Base-by-base conservation (phyloP, 2,888 invertebrate species). In the Silvanus unidentatus region DNA sequence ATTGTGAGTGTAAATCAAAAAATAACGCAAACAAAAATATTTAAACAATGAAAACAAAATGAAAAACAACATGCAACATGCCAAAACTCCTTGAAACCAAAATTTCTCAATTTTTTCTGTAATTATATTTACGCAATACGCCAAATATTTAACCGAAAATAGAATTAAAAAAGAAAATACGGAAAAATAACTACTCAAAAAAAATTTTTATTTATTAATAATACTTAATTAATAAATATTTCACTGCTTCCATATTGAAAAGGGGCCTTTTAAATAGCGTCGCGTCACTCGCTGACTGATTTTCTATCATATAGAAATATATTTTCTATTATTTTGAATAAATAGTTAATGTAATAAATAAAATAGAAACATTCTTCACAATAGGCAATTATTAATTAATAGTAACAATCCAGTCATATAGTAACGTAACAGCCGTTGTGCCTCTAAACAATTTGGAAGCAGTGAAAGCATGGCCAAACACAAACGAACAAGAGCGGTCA, bases 401-500 rank as follows among this genome's bases (percentile, higher is more conserved):
- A 5, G 8, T 22, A 22, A 22, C 22, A 22, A 22, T 22, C 22
- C 22, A 22, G 22, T 22, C 22, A 22, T n/a, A n/a, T 22, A 22
- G 22, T 22, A 22, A 22, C 22, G 22, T 22, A 22, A 22, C 22
- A 12, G n/a, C 32, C 32, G 3, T 11, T 32, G 32, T 32, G 32
- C 32, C 15, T 37, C 14, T 39, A 39, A 27, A 39, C 64, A 64
- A 65, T 63, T 52, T 63, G 57, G 66, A 67, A 66, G 63, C 68
- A 68, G 66, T 63, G 58, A 12, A 60, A 62, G 60, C 57, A 47
- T 52, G 60, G 60, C 60, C 61, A 65, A 68, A 70, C 69, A 71
- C 65, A 69, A 71, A 65, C 65, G 58, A 68, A 70, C 66, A 68
- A 70, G 69, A 69, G 69, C 69, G 63, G 65, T 62, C 65, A 68